Evolutionary conservation across 2,113 vertebrate genomes (phyloP), one percentile per base, ranked within the genome.

Genomic region (Solea senegalensis): DNA sequence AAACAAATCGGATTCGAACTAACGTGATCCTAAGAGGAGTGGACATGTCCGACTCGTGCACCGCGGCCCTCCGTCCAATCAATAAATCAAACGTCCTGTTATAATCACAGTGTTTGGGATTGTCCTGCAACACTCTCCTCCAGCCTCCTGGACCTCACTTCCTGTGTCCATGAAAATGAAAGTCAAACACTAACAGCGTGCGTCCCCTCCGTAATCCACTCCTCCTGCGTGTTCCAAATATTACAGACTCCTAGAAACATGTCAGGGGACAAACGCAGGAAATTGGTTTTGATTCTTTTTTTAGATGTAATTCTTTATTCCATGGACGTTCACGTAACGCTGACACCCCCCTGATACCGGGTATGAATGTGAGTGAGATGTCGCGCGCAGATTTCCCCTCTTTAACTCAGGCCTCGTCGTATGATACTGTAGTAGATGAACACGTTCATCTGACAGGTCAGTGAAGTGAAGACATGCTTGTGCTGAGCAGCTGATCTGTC

Each of bases 181-280:
- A 76, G 54, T 59, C 26, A 39, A 16, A 65, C 26, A 39, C 28
- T 46, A 15, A 15, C 67, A 61, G 57, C 54, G 16, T 26, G 50
- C 27, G 16, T 57, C 16, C 1, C 1, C 58, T 16, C 40, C n/a
- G 0, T 85, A 81, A 85, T 85, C 72, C 76, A 15, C 43, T 69
- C 15, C 1, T 39, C 27, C 45, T 57, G 55, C 60, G n/a, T 65
- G 65, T 73, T 74, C 41, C 10, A 39, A 43, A 58, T 58, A 6
- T 67, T 14, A 28, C 9, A 26, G 56, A 66, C 65, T 70, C 39
- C 64, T 41, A 49, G 50, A 41, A 80, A 65, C 53, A 76, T 49
- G 58, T 55, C 43, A 54, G 16, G 14, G 64, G 28, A 67, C 43
- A 50, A 43, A 44, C 15, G 60, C 44, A 53, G 69, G 28, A 65